These are phyloP conservation scores for Caenorhabditis sp. DNA, from an alignment of 2,888 invertebrate genomes.

Conservation along the genomic window DNA sequence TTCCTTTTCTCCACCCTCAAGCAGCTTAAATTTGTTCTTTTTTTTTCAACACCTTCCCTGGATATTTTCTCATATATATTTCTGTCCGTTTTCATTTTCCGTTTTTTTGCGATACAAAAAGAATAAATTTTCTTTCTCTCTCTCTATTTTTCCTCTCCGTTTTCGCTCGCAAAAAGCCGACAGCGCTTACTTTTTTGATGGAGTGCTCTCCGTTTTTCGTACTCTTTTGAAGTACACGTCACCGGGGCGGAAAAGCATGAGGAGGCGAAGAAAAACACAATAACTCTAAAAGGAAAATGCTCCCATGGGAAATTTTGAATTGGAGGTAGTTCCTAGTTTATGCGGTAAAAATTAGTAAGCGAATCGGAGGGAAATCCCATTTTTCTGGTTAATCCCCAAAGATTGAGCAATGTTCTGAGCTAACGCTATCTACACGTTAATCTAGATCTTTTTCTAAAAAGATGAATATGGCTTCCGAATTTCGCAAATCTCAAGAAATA, in stretches of 20 bases:
- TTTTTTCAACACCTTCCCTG: too few relatives aligned
- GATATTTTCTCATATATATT: too few relatives aligned
- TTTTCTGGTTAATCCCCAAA: too few relatives aligned
- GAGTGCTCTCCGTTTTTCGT: background rate
- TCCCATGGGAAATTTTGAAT: too few relatives aligned
- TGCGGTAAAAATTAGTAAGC: too few relatives aligned
- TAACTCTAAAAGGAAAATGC: too few relatives aligned
- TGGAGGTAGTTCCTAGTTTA: too few relatives aligned
- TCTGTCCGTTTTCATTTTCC: conserved; percentile 1
- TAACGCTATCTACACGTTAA: too few relatives aligned
- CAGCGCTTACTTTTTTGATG: conserved; percentile 8
- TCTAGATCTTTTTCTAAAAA: background rate
- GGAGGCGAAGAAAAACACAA: background rate
- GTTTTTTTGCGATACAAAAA: background rate
- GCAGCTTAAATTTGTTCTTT: background rate
- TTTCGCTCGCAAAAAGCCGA: conserved; percentile 9
- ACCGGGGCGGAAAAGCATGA: background rate
- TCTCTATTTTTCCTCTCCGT: background rate
- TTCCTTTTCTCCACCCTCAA: conserved; percentile 3
- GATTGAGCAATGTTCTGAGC: too few relatives aligned
- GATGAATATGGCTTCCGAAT: background rate
- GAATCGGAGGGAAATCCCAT: too few relatives aligned
- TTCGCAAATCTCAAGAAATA: background rate
- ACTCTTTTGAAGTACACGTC: background rate
- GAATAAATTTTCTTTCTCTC: background rate